Conservation (phyloP, 2,888 invertebrate species). For the Leuctra nigra region DNA sequence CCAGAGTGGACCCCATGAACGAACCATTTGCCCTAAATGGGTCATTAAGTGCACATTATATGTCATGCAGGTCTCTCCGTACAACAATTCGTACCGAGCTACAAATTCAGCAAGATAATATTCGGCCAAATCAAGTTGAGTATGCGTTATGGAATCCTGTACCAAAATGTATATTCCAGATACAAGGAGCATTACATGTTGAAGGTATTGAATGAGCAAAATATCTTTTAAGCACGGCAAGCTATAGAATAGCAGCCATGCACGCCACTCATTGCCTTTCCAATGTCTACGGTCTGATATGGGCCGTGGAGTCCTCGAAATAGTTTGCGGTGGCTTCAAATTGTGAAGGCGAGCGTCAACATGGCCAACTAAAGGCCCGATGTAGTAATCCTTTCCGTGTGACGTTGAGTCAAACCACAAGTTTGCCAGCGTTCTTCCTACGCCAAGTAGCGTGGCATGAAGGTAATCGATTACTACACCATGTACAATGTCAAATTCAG, state of each 20-base stretch:
- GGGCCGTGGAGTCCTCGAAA: neutral
- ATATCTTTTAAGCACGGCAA: conserved; percentile 4
- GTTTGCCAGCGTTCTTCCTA: neutral
- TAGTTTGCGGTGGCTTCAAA: neutral
- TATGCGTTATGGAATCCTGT: neutral
- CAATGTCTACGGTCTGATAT: conserved; percentile 4
- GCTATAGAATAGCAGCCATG: conserved; percentile 11
- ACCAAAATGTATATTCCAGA: conserved; percentile 2
- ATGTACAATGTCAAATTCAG: conserved; percentile 4
- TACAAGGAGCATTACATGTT: neutral
- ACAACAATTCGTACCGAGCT: neutral
- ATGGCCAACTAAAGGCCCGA: neutral
- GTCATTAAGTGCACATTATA: conserved; percentile 9
- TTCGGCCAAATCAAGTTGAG: neutral
- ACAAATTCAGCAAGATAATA: neutral
- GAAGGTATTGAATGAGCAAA: neutral
- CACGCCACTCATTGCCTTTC: conserved; percentile 8
- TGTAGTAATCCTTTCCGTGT: neutral
- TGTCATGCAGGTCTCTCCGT: neutral
- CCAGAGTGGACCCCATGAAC: conserved; percentile 1
- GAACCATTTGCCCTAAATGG: neutral
- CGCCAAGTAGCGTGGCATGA: conserved; percentile 2
- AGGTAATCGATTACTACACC: conserved; percentile 11
- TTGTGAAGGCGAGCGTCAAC: neutral
- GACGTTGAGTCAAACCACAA: neutral